These are phyloP conservation scores for Stenodera caucasica DNA, from an alignment of 2,888 invertebrate species.

Conservation along the genomic window DNA sequence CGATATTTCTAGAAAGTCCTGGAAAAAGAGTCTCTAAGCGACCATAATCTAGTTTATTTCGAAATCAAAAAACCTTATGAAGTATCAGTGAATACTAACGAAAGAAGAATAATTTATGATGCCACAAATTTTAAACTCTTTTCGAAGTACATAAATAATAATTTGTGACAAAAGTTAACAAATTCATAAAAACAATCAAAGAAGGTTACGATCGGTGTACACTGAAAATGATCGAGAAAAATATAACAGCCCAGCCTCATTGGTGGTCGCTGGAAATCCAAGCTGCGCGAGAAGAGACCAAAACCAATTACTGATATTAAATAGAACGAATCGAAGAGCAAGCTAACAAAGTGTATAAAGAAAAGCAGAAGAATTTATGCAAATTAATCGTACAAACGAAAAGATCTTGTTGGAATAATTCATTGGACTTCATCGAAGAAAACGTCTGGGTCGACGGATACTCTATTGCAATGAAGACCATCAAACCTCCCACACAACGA, in stretches of 20 bases:
- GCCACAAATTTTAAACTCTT: no score
- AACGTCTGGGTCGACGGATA: conserved; percentile 29
- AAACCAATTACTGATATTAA: no score
- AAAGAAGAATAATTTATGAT: no score
- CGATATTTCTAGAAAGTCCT: conserved; percentile 17
- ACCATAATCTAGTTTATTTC: conserved; percentile 16
- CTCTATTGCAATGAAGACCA: conserved; percentile 19
- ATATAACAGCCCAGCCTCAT: conserved; percentile 17
- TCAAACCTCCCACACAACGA: conserved; percentile 17
- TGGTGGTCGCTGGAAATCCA: conserved; percentile 21
- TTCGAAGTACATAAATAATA: no score
- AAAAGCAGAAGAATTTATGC: conserved; percentile 13
- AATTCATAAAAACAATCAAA: no score
- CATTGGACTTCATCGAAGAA: conserved; percentile 14
- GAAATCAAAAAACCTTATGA: background rate
- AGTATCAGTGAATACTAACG: no score
- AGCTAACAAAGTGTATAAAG: no score
- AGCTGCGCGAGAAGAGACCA: background rate
- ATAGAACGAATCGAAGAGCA: no score
- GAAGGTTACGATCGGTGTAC: no score
- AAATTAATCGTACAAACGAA: conserved; percentile 15
- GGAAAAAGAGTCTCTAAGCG: conserved; percentile 20
- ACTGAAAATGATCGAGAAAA: no score
- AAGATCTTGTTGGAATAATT: conserved; percentile 19
- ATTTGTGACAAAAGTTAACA: no score